phyloP scores from a whole-genome alignment of 1,140 invertebrate genomes.

The Drosophila lacteicornis region DNA sequence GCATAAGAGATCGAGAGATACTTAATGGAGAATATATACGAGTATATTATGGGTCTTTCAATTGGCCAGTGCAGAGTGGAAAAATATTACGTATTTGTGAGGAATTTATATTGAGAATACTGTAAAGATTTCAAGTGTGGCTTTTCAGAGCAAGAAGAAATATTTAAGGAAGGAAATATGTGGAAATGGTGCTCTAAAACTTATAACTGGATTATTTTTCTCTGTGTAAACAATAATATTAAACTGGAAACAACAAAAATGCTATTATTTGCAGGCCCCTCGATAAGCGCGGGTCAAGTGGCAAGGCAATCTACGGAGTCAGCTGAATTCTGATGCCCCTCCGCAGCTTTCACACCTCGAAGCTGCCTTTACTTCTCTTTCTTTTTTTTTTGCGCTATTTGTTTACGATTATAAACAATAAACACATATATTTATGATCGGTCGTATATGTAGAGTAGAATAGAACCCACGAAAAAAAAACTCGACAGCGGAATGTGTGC shows the following conservation, averaged over 20 bases:
- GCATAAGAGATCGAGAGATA: conserved; percentile 35
- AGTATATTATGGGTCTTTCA: conserved; percentile 1
- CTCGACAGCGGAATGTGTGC: conserved; percentile 43
- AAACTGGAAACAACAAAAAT: conserved; percentile 1
- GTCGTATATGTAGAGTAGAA: conserved; percentile 60
- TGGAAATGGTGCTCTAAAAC: too few species aligned
- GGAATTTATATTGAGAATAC: too few species aligned
- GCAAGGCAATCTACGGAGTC: conserved; percentile 14
- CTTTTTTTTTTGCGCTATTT: conserved; percentile 41
- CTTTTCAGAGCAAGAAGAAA: too few species aligned
- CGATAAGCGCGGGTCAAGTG: conserved; percentile 32
- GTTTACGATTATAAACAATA: conserved; percentile 63
- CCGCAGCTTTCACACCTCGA: conserved; percentile 8
- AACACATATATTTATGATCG: conserved; percentile 55
- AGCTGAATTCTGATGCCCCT: conserved; percentile 1
- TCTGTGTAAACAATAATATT: conserved; percentile 1
- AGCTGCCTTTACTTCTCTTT: neutral
- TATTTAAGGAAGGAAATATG: too few species aligned
- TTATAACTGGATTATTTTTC: neutral
- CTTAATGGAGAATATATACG: neutral
- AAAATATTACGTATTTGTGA: neutral
- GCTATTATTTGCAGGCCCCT: neutral
- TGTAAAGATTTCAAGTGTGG: too few species aligned
- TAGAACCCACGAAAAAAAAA: conserved; percentile 15
- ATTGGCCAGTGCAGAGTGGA: conserved; percentile 1